These are phyloP conservation scores for Poicephalus gulielmi DNA, from an alignment of 2,113 vertebrate genomes.

Conservation along the genomic window DNA sequence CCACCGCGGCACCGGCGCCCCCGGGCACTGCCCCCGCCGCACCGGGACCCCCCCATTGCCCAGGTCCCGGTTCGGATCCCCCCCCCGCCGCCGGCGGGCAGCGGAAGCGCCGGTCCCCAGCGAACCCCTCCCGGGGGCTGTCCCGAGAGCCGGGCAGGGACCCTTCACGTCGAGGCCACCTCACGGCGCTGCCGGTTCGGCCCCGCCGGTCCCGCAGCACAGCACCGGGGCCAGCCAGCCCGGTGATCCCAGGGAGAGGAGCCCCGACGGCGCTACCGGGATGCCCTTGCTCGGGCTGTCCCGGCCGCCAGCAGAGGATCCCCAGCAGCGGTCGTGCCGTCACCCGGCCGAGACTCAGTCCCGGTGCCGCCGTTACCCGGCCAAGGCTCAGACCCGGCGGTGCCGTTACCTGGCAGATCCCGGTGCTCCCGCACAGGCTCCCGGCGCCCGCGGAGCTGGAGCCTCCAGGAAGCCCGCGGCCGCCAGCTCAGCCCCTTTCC, in stretches of 20 bases:
- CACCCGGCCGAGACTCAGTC: background rate
- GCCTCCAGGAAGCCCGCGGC: background rate
- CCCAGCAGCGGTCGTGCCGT: background rate
- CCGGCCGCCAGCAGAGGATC: background rate
- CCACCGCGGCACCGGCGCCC: background rate
- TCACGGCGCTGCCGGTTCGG: background rate
- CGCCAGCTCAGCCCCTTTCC: slow-evolving; percentile 37
- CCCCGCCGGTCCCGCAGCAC: background rate
- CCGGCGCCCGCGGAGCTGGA: background rate
- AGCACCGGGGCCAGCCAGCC: background rate
- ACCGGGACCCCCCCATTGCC: background rate
- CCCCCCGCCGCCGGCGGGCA: background rate
- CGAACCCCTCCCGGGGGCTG: background rate
- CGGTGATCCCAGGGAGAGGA: background rate
- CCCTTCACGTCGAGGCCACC: background rate
- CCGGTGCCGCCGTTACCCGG: no score
- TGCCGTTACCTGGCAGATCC: background rate
- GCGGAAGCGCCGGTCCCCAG: background rate
- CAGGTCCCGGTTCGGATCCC: background rate
- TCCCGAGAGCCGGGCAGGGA: no score
- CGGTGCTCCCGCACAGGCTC: background rate
- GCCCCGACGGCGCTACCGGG: accelerated
- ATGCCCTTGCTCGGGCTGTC: background rate
- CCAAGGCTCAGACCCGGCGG: no score
- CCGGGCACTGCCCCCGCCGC: no score